Conservation (phyloP, 2,113 vertebrate species). For the Pholis gunnellus region DNA sequence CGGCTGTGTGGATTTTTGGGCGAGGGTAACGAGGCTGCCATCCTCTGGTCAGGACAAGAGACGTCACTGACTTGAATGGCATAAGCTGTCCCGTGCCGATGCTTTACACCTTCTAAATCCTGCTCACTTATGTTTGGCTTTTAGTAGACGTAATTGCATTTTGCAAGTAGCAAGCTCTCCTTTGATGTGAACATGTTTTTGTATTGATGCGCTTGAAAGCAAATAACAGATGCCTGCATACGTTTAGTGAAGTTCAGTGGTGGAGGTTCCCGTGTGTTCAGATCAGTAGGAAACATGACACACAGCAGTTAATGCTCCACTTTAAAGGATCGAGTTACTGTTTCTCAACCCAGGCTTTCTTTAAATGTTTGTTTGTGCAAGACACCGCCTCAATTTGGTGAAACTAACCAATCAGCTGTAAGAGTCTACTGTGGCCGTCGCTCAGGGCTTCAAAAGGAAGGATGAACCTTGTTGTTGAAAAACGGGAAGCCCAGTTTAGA, state of each 20-base stretch:
- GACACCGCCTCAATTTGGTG: background rate
- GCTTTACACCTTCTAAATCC: slow-evolving; percentile 1
- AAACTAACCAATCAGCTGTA: background rate
- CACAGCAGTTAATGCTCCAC: background rate
- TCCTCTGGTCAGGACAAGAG: background rate
- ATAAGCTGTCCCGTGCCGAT: background rate
- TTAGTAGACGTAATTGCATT: background rate
- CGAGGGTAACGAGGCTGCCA: background rate
- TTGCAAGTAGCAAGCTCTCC: background rate
- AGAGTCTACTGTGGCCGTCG: background rate
- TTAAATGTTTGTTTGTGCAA: slow-evolving; percentile 5
- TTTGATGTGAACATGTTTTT: slow-evolving; percentile 43
- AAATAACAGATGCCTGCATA: slow-evolving; percentile 37
- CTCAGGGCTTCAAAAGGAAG: slow-evolving; percentile 38
- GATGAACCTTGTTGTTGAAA: slow-evolving; percentile 20
- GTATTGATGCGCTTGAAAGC: slow-evolving; percentile 15
- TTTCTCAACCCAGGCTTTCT: background rate
- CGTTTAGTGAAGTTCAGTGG: background rate
- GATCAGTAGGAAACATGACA: background rate
- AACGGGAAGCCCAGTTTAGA: slow-evolving; percentile 30
- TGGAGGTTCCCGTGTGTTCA: slow-evolving; percentile 11
- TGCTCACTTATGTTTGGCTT: slow-evolving; percentile 32
- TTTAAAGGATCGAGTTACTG: background rate
- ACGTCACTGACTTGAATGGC: background rate
- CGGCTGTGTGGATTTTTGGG: slow-evolving; percentile 15